Evolutionary conservation across 2,113 vertebrate species (phyloP), one percentile per base, ranked within the genome.

Genomic region (Tragelaphus strepsiceros): DNA sequence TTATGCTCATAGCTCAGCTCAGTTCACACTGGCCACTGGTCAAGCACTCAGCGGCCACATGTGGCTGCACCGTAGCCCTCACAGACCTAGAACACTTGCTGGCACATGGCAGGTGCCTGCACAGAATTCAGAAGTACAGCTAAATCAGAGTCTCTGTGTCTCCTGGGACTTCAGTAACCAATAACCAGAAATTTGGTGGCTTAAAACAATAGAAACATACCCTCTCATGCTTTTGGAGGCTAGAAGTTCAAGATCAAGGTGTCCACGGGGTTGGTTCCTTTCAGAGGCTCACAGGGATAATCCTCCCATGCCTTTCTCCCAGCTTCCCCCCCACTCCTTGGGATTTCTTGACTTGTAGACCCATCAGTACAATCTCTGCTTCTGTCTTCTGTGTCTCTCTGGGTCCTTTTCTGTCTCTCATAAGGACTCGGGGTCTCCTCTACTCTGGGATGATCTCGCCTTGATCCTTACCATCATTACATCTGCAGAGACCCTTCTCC

Each of bases 41-140:
- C 83, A 51, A 49, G 53, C 0, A 1, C 87, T 53, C 59, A 28
- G 3, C 6, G 17, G 62, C 24, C 53, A 17, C 0, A 1, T 0
- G 24, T 35, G 46, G 53, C 24, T 21, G 58, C 12, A 28, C 0
- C 0, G 10, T 6, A 12, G 51, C 39, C 56, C 56, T n/a, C 11
- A 14, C n/a, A 86, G 58, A 61, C n/a, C 43, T 30, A 17, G n/a
- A 46, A 28, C 26, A 43, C 15, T 22, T 16, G 28, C 13, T 28
- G 35, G 32, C 28, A 15, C 39, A 0, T 7, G 49, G 16, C 35
- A n/a, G n/a, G 16, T 9, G 4, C 24, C 32, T 17, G 43, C 7
- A 17, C 4, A 2, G 49, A 19, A 7, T 82, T 53, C 35, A 39
- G 15, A 39, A n/a, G 32, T 17, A 22, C 16, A 28, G 7, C 62